Percentiles rank a stretch among this genome's conserved stretches.
Evolutionary conservation across 2,113 vertebrate species (phyloP).

Genomic region (Epinephelus moara): DNA sequence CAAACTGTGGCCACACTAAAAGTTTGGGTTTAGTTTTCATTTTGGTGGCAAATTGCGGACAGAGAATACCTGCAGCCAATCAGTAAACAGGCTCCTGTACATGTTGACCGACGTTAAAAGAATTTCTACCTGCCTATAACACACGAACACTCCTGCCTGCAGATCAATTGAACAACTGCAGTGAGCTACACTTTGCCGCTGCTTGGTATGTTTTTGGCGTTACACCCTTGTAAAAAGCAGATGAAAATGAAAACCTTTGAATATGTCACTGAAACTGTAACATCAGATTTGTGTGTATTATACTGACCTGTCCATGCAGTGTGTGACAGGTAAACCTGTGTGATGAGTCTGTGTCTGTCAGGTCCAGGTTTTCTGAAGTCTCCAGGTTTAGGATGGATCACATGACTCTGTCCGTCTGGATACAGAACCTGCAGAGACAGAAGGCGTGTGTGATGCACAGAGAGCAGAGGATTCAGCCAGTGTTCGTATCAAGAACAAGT

Average conservation of each 20-base stretch:
- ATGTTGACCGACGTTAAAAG: no score
- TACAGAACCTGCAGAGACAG: conserved; percentile 89
- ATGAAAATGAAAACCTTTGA: neutral
- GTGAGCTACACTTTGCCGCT: no score
- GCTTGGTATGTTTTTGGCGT: no score
- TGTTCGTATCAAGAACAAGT: no score
- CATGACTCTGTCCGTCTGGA: conserved; percentile 95
- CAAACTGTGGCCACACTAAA: neutral
- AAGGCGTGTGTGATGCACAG: no score
- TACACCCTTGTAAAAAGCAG: neutral
- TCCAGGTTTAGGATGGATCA: conserved; percentile 95
- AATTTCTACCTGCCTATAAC: no score
- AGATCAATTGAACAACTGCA: no score
- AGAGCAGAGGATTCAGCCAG: no score
- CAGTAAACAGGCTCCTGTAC: no score
- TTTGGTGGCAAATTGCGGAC: neutral
- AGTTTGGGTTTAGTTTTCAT: neutral
- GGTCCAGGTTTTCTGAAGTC: conserved; percentile 96
- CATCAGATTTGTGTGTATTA: neutral
- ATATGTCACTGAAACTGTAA: neutral
- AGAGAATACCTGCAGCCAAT: neutral
- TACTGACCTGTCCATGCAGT: conserved; percentile 95
- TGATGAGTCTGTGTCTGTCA: conserved; percentile 93
- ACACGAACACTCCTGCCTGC: no score
- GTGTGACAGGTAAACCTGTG: conserved; percentile 97